phyloP scores from a whole-genome alignment of 2,888 invertebrate genomes.

The Drosophila yooni region DNA sequence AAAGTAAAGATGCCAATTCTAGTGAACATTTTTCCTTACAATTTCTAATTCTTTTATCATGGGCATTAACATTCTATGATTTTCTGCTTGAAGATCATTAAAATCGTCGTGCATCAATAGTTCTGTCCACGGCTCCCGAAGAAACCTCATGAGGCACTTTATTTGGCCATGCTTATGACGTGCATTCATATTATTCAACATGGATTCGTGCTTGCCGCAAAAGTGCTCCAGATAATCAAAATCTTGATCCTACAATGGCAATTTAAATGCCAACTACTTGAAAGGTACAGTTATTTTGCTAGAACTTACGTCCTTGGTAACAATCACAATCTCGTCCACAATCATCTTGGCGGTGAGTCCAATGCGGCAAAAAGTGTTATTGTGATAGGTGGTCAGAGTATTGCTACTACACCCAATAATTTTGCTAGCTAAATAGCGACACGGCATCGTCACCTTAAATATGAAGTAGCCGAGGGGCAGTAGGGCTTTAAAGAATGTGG shows the following conservation, averaged over 20 bases:
- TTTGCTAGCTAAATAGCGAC: constrained; percentile 63
- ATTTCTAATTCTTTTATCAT: constrained; percentile 9
- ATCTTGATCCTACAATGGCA: constrained; percentile 8
- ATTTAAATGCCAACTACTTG: neutral
- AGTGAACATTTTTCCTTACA: neutral
- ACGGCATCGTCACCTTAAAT: constrained; percentile 68
- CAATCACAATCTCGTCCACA: constrained; percentile 77
- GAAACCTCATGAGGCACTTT: constrained; percentile 66
- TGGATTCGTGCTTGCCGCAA: constrained; percentile 75
- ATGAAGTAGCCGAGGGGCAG: constrained; percentile 67
- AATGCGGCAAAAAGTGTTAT: constrained; percentile 74
- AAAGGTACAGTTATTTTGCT: neutral
- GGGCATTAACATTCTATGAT: constrained; percentile 45
- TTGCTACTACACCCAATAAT: constrained; percentile 33
- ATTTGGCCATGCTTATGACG: constrained; percentile 60
- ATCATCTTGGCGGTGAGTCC: constrained; percentile 61
- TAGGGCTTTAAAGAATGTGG: constrained; percentile 60
- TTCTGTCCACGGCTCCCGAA: constrained; percentile 75
- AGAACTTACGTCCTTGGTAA: constrained; percentile 67
- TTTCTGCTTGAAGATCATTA: constrained; percentile 48
- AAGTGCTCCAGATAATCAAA: constrained; percentile 77
- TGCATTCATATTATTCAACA: constrained; percentile 72
- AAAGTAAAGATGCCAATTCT: too few relatives aligned
- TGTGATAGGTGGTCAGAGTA: constrained; percentile 57
- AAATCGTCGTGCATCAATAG: constrained; percentile 77